Percentiles rank a stretch among this genome's conserved stretches.
phyloP scores from a whole-genome alignment of 2,888 invertebrate species.

The Callyntrura guangdongensis region DNA sequence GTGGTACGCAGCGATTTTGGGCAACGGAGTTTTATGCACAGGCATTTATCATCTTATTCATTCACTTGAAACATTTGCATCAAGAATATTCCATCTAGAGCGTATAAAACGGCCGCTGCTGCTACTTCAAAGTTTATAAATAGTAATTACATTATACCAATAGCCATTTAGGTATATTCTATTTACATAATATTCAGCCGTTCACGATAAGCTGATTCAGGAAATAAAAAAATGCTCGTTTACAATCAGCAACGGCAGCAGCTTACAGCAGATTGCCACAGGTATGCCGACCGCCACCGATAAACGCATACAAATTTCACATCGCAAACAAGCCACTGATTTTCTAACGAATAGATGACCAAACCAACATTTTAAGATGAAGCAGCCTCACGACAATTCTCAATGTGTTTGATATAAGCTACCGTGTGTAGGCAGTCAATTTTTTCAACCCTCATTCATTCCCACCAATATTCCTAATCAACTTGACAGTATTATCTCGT shows the following conservation, averaged over 20 bases:
- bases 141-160: conserved; percentile 30
- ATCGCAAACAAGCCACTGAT: background rate
- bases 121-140: conserved; percentile 15
- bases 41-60: conserved; percentile 41
- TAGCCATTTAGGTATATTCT: background rate
- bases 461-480: too few species aligned
- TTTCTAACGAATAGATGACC: conserved; percentile 9
- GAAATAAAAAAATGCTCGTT: conserved; percentile 5
- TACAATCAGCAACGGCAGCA: background rate
- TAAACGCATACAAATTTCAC: conserved; percentile 2
- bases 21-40: conserved; percentile 5
- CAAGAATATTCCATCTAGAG: conserved; percentile 54
- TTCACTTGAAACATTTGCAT: conserved; percentile 58
- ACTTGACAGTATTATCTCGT: background rate
- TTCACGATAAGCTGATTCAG: conserved; percentile 20
- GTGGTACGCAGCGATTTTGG: conserved; percentile 1
- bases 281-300: conserved; percentile 25
- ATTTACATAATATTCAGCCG: conserved; percentile 37
- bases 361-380: conserved; percentile 18
- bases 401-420: background rate
- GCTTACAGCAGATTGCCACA: conserved; percentile 18
- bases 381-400: background rate
- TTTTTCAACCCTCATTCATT: background rate
- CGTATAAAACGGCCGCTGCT: conserved; percentile 46
- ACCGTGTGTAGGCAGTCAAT: conserved; percentile 21